Evolutionary conservation across 35 echinoderm and acorn worm genomes (phyloP).

Genomic region (Heliocidaris tuberculata): DNA sequence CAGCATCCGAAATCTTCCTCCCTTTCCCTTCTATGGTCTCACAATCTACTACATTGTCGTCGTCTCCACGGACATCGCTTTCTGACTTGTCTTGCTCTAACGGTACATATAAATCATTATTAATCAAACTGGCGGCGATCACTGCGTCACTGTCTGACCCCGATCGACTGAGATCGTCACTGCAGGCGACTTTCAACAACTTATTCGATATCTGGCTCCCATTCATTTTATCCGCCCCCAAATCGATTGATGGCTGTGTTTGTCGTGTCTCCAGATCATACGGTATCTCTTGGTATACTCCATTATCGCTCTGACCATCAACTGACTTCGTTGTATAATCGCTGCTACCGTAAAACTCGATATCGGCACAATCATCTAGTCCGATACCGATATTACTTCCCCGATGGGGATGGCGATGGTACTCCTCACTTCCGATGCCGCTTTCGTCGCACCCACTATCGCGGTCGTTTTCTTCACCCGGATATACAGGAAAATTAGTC

Average conservation of each 20-base stretch:
- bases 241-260: not conserved
- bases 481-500: not conserved
- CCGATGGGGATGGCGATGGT: not conserved
- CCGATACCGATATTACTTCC: not conserved
- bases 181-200: not conserved
- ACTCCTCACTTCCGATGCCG: not conserved
- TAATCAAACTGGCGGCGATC: not conserved
- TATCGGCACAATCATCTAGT: not conserved
- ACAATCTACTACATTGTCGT: not conserved
- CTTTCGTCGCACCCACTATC: constrained; percentile 21
- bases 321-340: not conserved
- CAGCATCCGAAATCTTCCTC: not conserved
- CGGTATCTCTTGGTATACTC: constrained; percentile 19
- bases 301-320: not conserved
- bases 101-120: constrained; percentile 17
- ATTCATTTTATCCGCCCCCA: not conserved
- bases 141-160: not conserved
- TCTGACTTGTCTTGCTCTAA: not conserved
- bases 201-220: not conserved
- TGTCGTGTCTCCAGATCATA: not conserved
- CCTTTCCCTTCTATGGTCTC: not conserved
- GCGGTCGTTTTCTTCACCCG: not conserved
- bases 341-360: not conserved
- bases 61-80: not conserved
- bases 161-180: not conserved